Evolutionary conservation across 2,113 vertebrate species (phyloP).

Genomic region (Tapirus terrestris): DNA sequence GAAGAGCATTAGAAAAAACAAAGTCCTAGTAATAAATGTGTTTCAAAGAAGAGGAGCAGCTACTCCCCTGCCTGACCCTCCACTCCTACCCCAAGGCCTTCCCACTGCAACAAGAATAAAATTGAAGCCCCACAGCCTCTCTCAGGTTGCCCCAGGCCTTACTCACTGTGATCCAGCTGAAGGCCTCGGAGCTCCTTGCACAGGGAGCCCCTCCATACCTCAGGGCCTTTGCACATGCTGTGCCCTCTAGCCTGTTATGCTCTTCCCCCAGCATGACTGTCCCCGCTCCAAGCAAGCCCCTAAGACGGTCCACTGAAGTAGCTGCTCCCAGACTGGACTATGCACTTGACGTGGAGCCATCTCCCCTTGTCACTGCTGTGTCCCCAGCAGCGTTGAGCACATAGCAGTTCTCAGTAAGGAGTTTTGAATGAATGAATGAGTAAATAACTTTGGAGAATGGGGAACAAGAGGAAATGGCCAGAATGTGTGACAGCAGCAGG

Average conservation of each 20-base stretch:
- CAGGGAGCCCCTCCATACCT: background rate
- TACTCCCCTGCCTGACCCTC: background rate
- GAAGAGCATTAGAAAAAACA: background rate
- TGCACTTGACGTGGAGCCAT: background rate
- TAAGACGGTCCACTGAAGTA: background rate
- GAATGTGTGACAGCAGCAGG: too few relatives aligned
- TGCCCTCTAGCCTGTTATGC: background rate
- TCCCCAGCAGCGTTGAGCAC: background rate
- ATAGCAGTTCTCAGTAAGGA: background rate
- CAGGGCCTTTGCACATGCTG: background rate
- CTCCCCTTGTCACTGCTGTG: background rate
- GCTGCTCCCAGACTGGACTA: background rate
- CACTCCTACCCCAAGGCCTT: background rate
- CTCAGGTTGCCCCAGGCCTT: background rate
- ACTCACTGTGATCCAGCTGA: too few relatives aligned
- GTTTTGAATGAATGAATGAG: background rate
- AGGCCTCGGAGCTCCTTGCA: background rate
- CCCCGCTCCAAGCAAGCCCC: background rate
- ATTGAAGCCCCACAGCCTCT: background rate
- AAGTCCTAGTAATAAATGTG: background rate
- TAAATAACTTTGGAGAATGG: background rate
- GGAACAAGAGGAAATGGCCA: background rate
- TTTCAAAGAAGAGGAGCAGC: background rate
- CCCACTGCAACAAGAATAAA: background rate
- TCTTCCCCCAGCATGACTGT: background rate